phyloP scores from a whole-genome alignment of 1,140 invertebrate species.

The Gonatopus flavifemur region DNA sequence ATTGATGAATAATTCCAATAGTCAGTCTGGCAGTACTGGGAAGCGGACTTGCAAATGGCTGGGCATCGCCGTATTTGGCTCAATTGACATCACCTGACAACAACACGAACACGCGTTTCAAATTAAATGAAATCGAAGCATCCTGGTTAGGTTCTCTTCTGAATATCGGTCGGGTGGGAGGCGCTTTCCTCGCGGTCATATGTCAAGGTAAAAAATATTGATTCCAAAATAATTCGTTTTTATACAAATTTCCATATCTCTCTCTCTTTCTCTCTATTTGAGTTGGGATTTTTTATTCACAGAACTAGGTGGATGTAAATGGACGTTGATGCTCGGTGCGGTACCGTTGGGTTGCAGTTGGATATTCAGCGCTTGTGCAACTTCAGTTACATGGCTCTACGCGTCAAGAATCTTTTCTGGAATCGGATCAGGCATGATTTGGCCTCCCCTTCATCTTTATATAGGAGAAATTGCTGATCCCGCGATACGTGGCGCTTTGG shows the following conservation, averaged over 20 bases:
- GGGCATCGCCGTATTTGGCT: conserved; percentile 54
- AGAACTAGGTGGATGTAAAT: conserved; percentile 56
- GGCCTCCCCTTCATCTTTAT: conserved; percentile 56
- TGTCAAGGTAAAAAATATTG: conserved; percentile 42
- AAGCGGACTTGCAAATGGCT: conserved; percentile 48
- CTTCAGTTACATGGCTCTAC: conserved; percentile 47
- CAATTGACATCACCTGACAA: conserved; percentile 40
- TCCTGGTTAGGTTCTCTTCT: conserved; percentile 54
- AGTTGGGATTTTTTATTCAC: conserved; percentile 35
- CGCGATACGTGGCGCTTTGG: conserved; percentile 62
- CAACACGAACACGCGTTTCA: conserved; percentile 24
- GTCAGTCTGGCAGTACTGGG: conserved; percentile 44
- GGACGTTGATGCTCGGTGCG: conserved; percentile 52
- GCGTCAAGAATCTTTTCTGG: conserved; percentile 60
- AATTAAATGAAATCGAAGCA: conserved; percentile 40
- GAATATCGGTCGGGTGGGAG: conserved; percentile 46
- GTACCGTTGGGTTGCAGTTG: conserved; percentile 59
- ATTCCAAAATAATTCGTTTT: conserved; percentile 12
- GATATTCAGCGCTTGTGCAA: conserved; percentile 53
- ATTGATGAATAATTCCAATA: conserved; percentile 16
- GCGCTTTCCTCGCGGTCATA: conserved; percentile 40
- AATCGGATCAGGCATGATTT: conserved; percentile 59
- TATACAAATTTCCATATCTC: neutral
- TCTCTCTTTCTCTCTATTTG: conserved; percentile 6
- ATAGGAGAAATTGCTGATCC: conserved; percentile 63